These are phyloP conservation scores for Chlamydotis undulata DNA, from an alignment of 2,113 vertebrate species.

Conservation along the genomic window DNA sequence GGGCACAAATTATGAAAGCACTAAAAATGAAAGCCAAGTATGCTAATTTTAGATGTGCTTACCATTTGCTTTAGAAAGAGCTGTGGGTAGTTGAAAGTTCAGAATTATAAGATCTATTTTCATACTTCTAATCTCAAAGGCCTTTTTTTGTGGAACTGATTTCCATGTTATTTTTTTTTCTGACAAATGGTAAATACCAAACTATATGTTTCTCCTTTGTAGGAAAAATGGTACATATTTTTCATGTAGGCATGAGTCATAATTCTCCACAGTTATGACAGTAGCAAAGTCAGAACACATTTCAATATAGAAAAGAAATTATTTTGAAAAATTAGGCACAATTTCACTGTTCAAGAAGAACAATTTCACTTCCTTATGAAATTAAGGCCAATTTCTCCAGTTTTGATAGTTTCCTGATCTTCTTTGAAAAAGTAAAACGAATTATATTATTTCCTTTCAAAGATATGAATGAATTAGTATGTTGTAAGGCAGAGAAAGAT, in stretches of 20 bases:
- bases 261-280: background rate
- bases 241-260: background rate
- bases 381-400: background rate
- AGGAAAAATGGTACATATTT: background rate
- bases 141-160: background rate
- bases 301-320: background rate
- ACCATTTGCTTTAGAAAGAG: background rate
- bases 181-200: conserved; percentile 10
- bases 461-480: background rate
- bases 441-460: background rate
- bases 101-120: background rate
- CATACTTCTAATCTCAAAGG: background rate
- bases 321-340: background rate
- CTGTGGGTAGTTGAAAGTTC: background rate
- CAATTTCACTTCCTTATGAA: background rate
- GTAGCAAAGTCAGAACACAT: background rate
- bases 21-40: background rate
- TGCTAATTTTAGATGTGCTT: background rate
- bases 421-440: background rate
- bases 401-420: background rate
- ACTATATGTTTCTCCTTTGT: background rate
- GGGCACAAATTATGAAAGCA: background rate
- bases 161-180: background rate
- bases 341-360: background rate
- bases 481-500: background rate